These are phyloP conservation scores for Diloba caeruleocephala DNA, from an alignment of 2,888 invertebrate species.

Conservation along the genomic window DNA sequence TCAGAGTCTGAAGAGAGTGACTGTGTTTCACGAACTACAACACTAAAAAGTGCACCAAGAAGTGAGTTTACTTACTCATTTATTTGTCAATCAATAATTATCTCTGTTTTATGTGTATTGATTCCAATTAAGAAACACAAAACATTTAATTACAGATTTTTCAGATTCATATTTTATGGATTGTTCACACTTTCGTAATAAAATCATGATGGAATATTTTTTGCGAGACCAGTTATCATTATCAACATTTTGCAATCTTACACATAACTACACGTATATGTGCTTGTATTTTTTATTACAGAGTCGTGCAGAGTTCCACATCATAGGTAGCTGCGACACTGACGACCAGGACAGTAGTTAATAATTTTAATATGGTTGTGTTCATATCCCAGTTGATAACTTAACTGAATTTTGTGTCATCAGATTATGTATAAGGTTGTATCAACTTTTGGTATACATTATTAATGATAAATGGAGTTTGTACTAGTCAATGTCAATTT, in stretches of 20 bases:
- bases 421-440: slow-evolving; percentile 13
- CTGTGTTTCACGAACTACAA: slow-evolving; percentile 83
- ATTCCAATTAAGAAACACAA: too few relatives aligned
- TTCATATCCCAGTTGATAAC: slow-evolving; percentile 61
- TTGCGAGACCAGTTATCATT: too few relatives aligned
- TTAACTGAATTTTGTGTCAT: slow-evolving; percentile 19
- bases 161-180: too few relatives aligned
- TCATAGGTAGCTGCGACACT: slow-evolving; percentile 77
- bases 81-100: too few relatives aligned
- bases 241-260: too few relatives aligned
- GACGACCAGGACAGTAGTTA: slow-evolving; percentile 27
- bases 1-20: slow-evolving; percentile 88
- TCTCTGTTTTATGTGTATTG: too few relatives aligned
- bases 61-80: slow-evolving; percentile 67
- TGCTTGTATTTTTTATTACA: slow-evolving; percentile 56
- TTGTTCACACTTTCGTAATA: too few relatives aligned
- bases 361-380: slow-evolving; percentile 69
- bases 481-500: slow-evolving; percentile 2
- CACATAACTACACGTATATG: neutral
- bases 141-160: too few relatives aligned
- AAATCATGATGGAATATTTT: too few relatives aligned
- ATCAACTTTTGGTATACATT: slow-evolving; percentile 26
- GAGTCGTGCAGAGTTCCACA: slow-evolving; percentile 81
- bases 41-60: slow-evolving; percentile 82
- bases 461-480: slow-evolving; percentile 15